Base-by-base conservation (phyloP, 2,797 vertebrate species). In the Schizopygopsis malacanthus region DNA sequence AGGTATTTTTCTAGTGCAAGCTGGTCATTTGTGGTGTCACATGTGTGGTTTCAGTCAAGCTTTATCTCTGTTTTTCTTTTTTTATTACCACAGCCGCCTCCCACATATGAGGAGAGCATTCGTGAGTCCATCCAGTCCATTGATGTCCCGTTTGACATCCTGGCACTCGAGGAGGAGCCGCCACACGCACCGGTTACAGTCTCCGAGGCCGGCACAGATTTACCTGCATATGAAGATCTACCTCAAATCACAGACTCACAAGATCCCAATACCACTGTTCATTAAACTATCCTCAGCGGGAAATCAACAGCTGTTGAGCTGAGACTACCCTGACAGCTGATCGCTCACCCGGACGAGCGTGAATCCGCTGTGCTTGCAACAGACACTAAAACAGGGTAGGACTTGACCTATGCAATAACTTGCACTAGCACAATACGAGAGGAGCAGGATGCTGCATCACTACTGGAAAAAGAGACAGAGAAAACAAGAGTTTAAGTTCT, bases 21-120 rank as follows among this genome's bases (percentile, higher is more conserved):
- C 63, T 61, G 54, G 45, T 65, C 22, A 25, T 11, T n/a, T 33
- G 15, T 65, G 28, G 22, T 82, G 37, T 81, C 33, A 56, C 33
- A 54, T 4, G 11, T 43, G 37, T 56, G 67, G 15, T 75, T 73
- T 47, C 39, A 39, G 52, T 47, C 45, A 18, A 45, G 52, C 33
- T 71, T 33, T 82, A 37, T 84, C 59, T 88, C 25, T 82, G 78
- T 54, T 76, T 50, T 85, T 13, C 6, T 2, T 15, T 7, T 79
- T 33, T 16, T 18, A 25, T 61, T 5, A n/a, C 54, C 72, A 54
- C 86, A 97, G 96, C 92, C 94, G 84, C 96, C 96, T 7, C 96
- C 96, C 41, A 95, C 96, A n/a, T 97, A 96, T 0, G 95, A 97
- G 78, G 96, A 97, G 20, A 96, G 94, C 77, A 81, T 96, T 79